Percentiles rank a stretch among this genome's conserved stretches.
Evolutionary conservation across 2,797 vertebrate genomes (phyloP).

Genomic region (Gephyroberyx darwinii): DNA sequence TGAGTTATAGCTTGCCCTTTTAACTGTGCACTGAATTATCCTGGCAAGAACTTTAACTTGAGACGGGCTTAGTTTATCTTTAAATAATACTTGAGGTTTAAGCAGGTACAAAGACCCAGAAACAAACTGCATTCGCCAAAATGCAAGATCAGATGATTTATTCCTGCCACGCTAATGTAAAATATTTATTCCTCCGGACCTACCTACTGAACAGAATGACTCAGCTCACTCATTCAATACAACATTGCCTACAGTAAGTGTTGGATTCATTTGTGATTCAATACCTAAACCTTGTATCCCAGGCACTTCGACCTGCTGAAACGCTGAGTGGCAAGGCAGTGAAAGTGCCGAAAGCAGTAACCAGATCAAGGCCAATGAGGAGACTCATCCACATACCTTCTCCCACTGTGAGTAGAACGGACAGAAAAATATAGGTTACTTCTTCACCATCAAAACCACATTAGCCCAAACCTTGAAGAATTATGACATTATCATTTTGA

Average conservation of each 20-base stretch:
- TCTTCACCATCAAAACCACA: constrained; percentile 39
- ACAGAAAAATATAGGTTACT: constrained; percentile 38
- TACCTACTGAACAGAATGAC: background rate
- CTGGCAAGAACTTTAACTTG: background rate
- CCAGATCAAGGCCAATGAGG: constrained; percentile 33
- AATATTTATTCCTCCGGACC: background rate
- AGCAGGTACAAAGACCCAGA: background rate
- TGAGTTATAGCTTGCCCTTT: constrained; percentile 7
- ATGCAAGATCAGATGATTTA: background rate
- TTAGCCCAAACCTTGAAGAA: constrained; percentile 57
- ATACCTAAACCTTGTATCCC: too few species aligned
- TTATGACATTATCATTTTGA: constrained; percentile 57
- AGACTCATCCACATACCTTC: constrained; percentile 7
- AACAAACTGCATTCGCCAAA: background rate
- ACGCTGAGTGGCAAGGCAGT: background rate
- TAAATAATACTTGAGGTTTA: background rate
- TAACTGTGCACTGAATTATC: background rate
- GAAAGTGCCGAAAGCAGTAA: constrained; percentile 8
- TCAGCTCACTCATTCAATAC: background rate
- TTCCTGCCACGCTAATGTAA: background rate
- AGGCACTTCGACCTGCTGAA: constrained; percentile 2
- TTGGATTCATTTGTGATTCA: background rate
- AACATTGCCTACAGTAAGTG: background rate
- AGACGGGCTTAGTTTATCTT: background rate
- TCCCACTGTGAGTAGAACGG: constrained; percentile 4